Percentiles rank a stretch among this genome's conserved stretches.
These are phyloP conservation scores for Mustelus asterias DNA, from an alignment of 2,113 vertebrate genomes.

Conservation along the genomic window DNA sequence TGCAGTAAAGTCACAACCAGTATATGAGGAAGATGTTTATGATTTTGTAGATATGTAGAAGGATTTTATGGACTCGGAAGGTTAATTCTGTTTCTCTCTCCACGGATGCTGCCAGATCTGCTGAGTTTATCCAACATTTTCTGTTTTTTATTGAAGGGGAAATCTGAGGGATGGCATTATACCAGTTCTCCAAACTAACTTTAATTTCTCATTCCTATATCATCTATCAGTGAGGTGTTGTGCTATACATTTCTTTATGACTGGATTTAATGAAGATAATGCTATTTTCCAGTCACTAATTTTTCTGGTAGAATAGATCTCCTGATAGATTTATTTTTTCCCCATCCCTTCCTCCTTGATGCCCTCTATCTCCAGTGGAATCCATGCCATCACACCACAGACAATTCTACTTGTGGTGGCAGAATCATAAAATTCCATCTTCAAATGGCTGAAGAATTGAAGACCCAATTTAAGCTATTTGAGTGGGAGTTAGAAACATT, in stretches of 20 bases:
- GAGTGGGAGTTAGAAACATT: background rate
- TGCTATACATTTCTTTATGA: background rate
- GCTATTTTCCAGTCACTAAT: background rate
- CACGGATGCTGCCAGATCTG: too few relatives aligned
- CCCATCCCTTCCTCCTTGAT: background rate
- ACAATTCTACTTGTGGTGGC: background rate
- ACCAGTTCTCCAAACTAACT: background rate
- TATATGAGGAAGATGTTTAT: background rate
- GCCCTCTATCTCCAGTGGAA: background rate
- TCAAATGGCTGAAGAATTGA: background rate
- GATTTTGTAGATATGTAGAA: background rate
- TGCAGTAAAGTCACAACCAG: background rate
- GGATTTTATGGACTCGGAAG: too few relatives aligned
- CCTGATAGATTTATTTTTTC: background rate
- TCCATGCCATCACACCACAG: background rate
- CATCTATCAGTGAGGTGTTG: background rate
- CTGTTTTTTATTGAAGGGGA: too few relatives aligned
- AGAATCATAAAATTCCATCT: background rate
- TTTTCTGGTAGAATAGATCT: background rate
- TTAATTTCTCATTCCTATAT: background rate
- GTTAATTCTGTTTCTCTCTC: too few relatives aligned
- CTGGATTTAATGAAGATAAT: background rate
- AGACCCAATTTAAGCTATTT: background rate
- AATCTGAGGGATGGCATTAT: background rate
- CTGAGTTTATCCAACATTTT: too few relatives aligned